Evolutionary conservation across 2,888 invertebrate genomes (phyloP).

Genomic region (Scrobipalpa costella): DNA sequence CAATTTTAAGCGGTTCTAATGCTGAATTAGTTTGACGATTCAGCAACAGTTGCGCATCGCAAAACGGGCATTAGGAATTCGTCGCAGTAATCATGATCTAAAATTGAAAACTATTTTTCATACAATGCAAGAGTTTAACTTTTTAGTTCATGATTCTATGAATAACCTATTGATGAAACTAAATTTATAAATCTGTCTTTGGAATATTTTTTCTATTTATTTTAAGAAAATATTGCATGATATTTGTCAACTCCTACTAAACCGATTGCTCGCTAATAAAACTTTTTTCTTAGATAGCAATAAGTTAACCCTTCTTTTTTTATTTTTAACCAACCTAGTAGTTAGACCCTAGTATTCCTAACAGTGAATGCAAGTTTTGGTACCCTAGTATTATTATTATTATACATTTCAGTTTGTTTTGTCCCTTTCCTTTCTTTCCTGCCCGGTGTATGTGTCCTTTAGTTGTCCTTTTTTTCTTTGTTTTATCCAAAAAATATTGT

Average conservation of each 20-base stretch:
- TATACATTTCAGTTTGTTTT: constrained; percentile 82
- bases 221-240: not conserved
- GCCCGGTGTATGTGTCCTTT: constrained; percentile 61
- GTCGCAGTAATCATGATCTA: no score
- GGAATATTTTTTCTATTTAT: not conserved
- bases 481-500: constrained; percentile 20
- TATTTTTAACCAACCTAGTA: constrained; percentile 45
- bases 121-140: no score
- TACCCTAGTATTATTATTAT: constrained; percentile 65
- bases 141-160: no score
- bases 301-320: constrained; percentile 37
- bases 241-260: not conserved
- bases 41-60: no score
- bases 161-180: no score
- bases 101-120: no score
- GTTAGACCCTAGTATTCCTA: constrained; percentile 58
- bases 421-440: constrained; percentile 50
- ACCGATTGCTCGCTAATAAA: not conserved
- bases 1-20: no score
- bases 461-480: constrained; percentile 47
- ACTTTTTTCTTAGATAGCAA: not conserved
- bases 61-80: no score
- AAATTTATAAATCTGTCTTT: not conserved
- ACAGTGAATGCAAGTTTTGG: constrained; percentile 70
- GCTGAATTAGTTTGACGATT: no score